phyloP scores from a whole-genome alignment of 2,113 vertebrate species.

The Bagarius yarrelli region DNA sequence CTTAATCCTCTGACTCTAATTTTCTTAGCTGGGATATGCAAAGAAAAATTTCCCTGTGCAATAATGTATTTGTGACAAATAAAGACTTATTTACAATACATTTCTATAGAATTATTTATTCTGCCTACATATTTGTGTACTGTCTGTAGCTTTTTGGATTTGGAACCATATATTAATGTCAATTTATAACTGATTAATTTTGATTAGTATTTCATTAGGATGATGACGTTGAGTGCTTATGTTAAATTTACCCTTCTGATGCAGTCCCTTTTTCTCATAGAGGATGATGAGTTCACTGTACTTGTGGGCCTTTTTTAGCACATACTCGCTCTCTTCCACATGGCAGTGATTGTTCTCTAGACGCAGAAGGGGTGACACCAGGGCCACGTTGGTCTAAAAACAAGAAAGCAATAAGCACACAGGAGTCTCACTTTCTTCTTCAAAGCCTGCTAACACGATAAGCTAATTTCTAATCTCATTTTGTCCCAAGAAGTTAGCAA shows the following conservation, averaged over 20 bases:
- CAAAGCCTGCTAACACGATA: neutral
- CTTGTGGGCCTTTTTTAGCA: constrained; percentile 97
- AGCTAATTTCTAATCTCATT: neutral
- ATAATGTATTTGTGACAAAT: no score
- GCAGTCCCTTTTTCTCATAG: constrained; percentile 97
- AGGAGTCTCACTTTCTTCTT: neutral
- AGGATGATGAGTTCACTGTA: constrained; percentile 98
- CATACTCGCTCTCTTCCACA: constrained; percentile 95
- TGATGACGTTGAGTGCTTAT: neutral
- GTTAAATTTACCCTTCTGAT: constrained; percentile 83
- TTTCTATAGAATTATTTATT: neutral
- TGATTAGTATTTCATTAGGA: neutral
- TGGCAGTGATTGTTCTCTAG: constrained; percentile 99
- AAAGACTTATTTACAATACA: neutral
- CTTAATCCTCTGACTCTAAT: no score
- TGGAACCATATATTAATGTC: neutral
- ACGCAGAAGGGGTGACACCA: constrained; percentile 91
- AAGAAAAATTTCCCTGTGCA: no score
- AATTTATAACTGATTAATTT: no score
- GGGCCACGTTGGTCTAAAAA: constrained; percentile 88
- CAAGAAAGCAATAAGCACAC: neutral
- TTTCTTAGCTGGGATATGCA: no score
- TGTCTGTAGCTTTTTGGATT: neutral
- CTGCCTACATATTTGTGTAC: neutral
- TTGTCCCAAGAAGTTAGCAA: neutral